Percentiles rank a stretch among this genome's conserved stretches.
These are phyloP conservation scores for Portevinia maculata DNA, from an alignment of 2,888 invertebrate species.

Conservation along the genomic window DNA sequence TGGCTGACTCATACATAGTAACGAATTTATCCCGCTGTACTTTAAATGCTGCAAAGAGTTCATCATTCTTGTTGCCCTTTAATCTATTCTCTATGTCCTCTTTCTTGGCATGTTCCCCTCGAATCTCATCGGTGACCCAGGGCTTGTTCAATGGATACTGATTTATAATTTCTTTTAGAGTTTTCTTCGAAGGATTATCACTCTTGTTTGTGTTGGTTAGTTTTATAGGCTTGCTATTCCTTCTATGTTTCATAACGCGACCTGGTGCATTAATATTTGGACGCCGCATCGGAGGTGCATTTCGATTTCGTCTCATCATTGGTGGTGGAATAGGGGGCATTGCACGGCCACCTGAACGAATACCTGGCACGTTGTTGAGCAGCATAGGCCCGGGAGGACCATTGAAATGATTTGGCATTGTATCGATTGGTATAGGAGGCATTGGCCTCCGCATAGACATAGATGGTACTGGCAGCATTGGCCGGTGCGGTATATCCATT, in stretches of 20 bases:
- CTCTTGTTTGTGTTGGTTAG: constrained; percentile 77
- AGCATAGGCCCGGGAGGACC: constrained; percentile 76
- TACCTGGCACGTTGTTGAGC: constrained; percentile 66
- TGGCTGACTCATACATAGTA: constrained; percentile 84
- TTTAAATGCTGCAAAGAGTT: constrained; percentile 85
- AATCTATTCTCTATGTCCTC: constrained; percentile 84
- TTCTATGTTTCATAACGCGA: constrained; percentile 78
- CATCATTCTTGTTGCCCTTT: constrained; percentile 83
- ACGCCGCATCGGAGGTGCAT: constrained; percentile 74
- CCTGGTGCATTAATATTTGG: constrained; percentile 75
- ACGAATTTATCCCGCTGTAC: constrained; percentile 85
- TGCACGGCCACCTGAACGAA: constrained; percentile 68
- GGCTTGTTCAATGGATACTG: constrained; percentile 84
- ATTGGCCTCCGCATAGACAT: constrained; percentile 74
- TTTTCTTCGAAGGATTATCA: constrained; percentile 77
- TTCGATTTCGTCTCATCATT: constrained; percentile 71
- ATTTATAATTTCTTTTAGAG: constrained; percentile 81
- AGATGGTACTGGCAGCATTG: constrained; percentile 76
- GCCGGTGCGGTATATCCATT: constrained; percentile 73
- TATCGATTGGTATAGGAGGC: constrained; percentile 74
- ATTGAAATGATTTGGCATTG: constrained; percentile 57
- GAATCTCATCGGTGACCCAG: constrained; percentile 85
- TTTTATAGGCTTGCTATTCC: constrained; percentile 78
- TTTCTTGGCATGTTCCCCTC: constrained; percentile 84
- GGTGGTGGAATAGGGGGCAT: constrained; percentile 77